Percentiles rank a stretch among this genome's conserved stretches.
Evolutionary conservation across 2,888 invertebrate genomes (phyloP).

Genomic region (Synanthedon vespiformis): DNA sequence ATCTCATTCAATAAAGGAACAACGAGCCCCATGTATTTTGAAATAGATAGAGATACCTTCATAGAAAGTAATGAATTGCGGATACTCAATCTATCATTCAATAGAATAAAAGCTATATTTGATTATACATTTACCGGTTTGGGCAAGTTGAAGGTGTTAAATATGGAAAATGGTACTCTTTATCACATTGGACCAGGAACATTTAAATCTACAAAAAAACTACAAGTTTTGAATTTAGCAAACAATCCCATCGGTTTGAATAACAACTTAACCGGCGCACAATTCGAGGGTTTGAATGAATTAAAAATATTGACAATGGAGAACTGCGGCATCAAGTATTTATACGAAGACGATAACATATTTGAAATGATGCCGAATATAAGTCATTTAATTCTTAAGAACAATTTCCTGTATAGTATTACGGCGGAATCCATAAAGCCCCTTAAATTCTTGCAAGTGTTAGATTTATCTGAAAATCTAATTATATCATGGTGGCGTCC

Average conservation of each 20-base stretch:
- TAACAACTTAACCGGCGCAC: constrained; percentile 40
- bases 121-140: constrained; percentile 64
- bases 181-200: constrained; percentile 56
- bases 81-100: constrained; percentile 64
- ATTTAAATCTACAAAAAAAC: constrained; percentile 48
- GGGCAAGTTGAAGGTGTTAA: constrained; percentile 52
- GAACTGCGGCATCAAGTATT: constrained; percentile 60
- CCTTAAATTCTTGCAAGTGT: constrained; percentile 42
- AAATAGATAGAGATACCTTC: constrained; percentile 62
- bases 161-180: constrained; percentile 65
- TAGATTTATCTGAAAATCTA: constrained; percentile 66
- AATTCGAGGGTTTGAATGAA: constrained; percentile 60
- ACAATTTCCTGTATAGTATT: constrained; percentile 57
- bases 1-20: constrained; percentile 62
- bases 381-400: constrained; percentile 57
- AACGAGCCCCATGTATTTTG: constrained; percentile 55
- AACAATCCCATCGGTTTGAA: constrained; percentile 62
- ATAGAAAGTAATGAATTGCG: constrained; percentile 50
- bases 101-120: constrained; percentile 62
- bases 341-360: constrained; percentile 50
- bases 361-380: constrained; percentile 63
- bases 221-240: constrained; percentile 63
- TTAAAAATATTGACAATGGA: constrained; percentile 58
- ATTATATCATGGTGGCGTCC: constrained; percentile 65
- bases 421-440: constrained; percentile 49